Evolutionary conservation across 2,888 invertebrate genomes (phyloP).

Genomic region (Callinectes sapidus): DNA sequence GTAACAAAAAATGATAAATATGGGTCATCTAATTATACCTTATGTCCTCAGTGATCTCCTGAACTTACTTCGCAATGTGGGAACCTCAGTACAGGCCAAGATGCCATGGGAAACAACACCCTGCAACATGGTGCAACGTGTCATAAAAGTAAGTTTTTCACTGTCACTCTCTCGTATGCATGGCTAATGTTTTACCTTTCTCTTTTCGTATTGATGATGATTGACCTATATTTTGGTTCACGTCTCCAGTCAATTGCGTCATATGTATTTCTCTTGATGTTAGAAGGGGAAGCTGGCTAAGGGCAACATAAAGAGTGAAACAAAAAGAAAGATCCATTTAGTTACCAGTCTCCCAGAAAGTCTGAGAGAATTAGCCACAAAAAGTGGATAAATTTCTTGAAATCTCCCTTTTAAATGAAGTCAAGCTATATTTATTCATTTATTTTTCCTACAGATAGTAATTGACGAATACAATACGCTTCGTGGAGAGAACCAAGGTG

Average conservation of each 20-base stretch:
- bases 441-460: conserved; percentile 50
- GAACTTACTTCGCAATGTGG: conserved; percentile 59
- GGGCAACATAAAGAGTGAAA: too few relatives aligned
- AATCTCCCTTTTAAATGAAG: neutral
- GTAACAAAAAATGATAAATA: neutral
- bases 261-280: too few relatives aligned
- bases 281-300: too few relatives aligned
- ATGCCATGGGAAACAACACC: conserved; percentile 69
- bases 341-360: too few relatives aligned
- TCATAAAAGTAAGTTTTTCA: conserved; percentile 58
- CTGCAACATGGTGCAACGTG: conserved; percentile 66
- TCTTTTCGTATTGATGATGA: too few relatives aligned
- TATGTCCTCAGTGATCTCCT: conserved; percentile 48
- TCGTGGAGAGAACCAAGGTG: conserved; percentile 41
- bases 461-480: conserved; percentile 65
- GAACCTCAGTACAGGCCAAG: conserved; percentile 47
- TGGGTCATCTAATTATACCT: neutral
- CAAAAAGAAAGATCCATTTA: too few relatives aligned
- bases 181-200: neutral
- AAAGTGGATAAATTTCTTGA: too few relatives aligned
- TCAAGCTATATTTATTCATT: too few relatives aligned
- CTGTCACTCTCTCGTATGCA: neutral
- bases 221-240: too few relatives aligned
- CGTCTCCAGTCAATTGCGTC: too few relatives aligned
- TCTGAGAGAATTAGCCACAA: too few relatives aligned